Evolutionary conservation across 2,888 invertebrate species (phyloP).

Genomic region (Apodemia zela): DNA sequence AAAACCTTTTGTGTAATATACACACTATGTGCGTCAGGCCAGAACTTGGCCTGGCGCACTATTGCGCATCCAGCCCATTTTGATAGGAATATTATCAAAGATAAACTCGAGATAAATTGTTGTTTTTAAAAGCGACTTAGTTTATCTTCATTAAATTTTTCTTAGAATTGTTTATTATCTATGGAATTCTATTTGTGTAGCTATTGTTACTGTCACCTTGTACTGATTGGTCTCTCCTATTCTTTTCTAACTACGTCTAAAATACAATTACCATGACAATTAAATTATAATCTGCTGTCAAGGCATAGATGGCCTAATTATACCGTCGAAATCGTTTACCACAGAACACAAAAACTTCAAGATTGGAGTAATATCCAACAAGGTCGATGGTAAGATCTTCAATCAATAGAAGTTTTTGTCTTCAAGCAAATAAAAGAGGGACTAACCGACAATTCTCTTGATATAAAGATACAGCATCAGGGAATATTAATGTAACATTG

Average conservation of each 20-base stretch:
- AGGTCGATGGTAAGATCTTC: not conserved
- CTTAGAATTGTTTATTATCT: not conserved
- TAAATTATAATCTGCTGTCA: conserved; percentile 11
- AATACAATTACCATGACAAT: conserved; percentile 14
- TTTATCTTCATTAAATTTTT: not conserved
- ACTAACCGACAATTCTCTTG: not conserved
- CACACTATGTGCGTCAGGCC: too few species aligned
- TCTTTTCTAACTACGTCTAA: not conserved
- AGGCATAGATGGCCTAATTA: conserved; percentile 4
- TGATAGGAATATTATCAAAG: too few species aligned
- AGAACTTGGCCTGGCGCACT: too few species aligned
- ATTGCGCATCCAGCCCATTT: too few species aligned
- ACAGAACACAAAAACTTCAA: not conserved
- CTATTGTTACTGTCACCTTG: conserved; percentile 11
- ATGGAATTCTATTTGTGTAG: conserved; percentile 3
- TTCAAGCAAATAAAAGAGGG: not conserved
- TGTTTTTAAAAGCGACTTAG: not conserved
- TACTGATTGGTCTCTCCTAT: conserved; percentile 1
- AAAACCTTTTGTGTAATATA: too few species aligned
- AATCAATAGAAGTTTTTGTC: not conserved
- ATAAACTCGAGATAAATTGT: not conserved
- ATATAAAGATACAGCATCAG: not conserved
- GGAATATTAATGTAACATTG: too few species aligned
- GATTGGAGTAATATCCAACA: not conserved
- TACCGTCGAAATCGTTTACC: not conserved